Evolutionary conservation across 2,888 invertebrate species (phyloP).

Genomic region (Apamea crenata): DNA sequence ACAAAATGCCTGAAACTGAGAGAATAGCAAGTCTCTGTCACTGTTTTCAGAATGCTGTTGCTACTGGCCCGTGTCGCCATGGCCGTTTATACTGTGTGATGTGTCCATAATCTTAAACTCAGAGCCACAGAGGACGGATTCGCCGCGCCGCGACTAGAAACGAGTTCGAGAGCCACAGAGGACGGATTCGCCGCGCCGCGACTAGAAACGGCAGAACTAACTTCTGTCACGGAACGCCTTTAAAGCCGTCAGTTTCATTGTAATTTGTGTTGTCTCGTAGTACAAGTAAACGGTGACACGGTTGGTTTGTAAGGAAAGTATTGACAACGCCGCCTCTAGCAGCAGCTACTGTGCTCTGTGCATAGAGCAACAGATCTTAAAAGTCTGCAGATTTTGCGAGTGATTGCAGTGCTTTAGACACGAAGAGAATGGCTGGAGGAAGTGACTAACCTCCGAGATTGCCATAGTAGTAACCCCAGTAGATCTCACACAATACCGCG

Average conservation of each 20-base stretch:
- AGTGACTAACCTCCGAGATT: constrained; percentile 21
- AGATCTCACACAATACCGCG: constrained; percentile 18
- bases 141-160: neutral
- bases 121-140: neutral
- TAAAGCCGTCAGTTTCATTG: neutral
- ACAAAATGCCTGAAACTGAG: neutral
- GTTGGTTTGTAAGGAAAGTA: neutral
- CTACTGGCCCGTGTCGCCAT: too few relatives aligned
- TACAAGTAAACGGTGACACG: neutral
- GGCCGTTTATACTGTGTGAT: too few relatives aligned
- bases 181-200: too few relatives aligned
- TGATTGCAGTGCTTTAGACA: neutral
- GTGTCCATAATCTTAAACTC: too few relatives aligned
- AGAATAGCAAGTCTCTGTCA: neutral
- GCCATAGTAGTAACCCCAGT: constrained; percentile 18
- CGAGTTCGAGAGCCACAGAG: too few relatives aligned
- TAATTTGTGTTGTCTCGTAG: neutral
- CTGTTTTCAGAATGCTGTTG: neutral
- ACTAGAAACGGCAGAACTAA: neutral
- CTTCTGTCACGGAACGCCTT: neutral
- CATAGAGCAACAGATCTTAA: neutral
- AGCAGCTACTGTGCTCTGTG: neutral
- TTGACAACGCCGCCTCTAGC: neutral
- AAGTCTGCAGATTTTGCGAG: neutral
- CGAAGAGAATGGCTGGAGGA: neutral